A percentile compares a stretch with the other conserved stretches of the same genome.
These are phyloP conservation scores for Epistrophe grossulariae DNA, from an alignment of 2,888 invertebrate species.

Conservation along the genomic window DNA sequence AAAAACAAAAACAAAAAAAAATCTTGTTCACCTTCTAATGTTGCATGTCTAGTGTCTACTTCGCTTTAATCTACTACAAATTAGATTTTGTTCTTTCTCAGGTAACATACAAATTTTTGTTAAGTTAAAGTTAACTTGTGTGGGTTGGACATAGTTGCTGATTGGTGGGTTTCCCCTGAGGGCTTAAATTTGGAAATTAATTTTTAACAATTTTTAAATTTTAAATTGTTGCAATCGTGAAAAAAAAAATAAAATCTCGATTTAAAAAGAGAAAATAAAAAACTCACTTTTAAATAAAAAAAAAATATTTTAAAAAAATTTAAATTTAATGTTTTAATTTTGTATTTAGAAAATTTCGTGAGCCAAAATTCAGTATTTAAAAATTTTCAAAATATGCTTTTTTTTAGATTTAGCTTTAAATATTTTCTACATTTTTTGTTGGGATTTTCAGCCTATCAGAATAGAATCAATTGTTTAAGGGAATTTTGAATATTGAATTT, in stretches of 20 bases:
- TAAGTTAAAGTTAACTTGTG: not conserved
- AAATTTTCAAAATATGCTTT: no score
- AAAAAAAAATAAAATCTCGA: not conserved
- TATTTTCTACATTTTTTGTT: no score
- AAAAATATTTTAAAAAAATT: no score
- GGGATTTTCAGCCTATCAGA: no score
- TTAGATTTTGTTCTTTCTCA: conserved; percentile 53
- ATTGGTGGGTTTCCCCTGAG: not conserved
- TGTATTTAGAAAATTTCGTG: no score
- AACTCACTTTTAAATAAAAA: no score
- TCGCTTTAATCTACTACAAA: conserved; percentile 36
- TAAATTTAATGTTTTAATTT: no score
- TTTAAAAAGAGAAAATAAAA: no score
- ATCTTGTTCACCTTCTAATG: conserved; percentile 73
- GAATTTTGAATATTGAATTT: no score
- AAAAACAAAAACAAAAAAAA: not conserved
- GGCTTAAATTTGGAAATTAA: not conserved
- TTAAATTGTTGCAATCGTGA: not conserved
- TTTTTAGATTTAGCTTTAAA: no score
- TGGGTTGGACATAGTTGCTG: conserved; percentile 17
- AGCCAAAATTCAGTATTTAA: no score
- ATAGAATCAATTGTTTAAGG: no score
- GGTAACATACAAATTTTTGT: not conserved
- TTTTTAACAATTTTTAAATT: not conserved
- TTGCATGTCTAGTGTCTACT: conserved; percentile 67